These are phyloP conservation scores for Callocephalon fimbriatum DNA, from an alignment of 2,113 vertebrate species.

Conservation along the genomic window DNA sequence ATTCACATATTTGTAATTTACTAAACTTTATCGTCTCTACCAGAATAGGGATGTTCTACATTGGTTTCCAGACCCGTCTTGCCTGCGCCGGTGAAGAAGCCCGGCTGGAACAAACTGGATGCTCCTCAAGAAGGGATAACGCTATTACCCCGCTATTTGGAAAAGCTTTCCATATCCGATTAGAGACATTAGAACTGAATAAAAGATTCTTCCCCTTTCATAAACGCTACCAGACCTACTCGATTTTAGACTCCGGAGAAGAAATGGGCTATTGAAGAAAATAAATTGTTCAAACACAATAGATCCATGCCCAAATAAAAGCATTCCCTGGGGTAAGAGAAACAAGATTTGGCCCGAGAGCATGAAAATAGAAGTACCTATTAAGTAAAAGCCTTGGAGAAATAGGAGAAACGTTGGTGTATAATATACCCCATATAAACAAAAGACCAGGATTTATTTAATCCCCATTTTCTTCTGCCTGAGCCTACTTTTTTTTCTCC, in stretches of 20 bases:
- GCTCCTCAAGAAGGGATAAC: background rate
- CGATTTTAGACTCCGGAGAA: background rate
- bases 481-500: background rate
- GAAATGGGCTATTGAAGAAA: conserved; percentile 10
- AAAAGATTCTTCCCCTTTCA: background rate
- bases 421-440: background rate
- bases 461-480: background rate
- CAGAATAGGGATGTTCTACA: background rate
- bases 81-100: background rate
- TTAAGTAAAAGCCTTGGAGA: background rate
- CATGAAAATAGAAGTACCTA: background rate
- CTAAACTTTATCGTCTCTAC: background rate
- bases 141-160: background rate
- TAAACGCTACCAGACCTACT: conserved; percentile 34
- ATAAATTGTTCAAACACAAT: conserved; percentile 48
- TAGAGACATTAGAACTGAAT: background rate
- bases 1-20: conserved; percentile 49
- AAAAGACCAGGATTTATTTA: background rate
- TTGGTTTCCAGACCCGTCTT: background rate
- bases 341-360: background rate
- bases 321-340: background rate
- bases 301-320: conserved; percentile 11
- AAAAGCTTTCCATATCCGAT: background rate
- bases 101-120: background rate
- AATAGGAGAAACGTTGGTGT: background rate